These are phyloP conservation scores for Labia minor DNA, from an alignment of 2,888 invertebrate species.

Conservation along the genomic window DNA sequence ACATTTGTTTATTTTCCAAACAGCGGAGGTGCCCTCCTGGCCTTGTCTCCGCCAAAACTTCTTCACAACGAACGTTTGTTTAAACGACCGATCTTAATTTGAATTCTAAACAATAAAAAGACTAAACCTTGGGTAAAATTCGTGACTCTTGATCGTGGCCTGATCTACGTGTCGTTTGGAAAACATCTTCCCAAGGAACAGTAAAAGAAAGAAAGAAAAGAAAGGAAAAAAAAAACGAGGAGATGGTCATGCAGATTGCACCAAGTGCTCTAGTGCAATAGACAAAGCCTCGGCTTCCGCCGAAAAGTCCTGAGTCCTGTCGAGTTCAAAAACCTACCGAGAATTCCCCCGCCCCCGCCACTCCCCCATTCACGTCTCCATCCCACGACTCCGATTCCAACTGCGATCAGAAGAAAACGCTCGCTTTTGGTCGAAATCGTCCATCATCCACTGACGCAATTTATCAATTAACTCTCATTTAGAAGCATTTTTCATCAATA, in stretches of 20 bases:
- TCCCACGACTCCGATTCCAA: neutral
- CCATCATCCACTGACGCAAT: slow-evolving; percentile 4
- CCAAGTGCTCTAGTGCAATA: slow-evolving; percentile 6
- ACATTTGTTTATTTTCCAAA: neutral
- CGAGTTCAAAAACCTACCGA: slow-evolving; percentile 4
- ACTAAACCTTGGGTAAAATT: slow-evolving; percentile 13
- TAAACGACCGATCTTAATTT: slow-evolving; percentile 8
- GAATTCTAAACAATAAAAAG: slow-evolving; percentile 13
- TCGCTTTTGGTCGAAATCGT: neutral
- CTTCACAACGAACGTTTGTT: neutral
- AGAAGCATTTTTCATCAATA: neutral
- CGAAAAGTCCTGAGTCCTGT: neutral
- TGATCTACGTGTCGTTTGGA: neutral
- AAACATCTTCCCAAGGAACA: neutral
- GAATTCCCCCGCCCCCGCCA: neutral
- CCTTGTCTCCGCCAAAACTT: slow-evolving; percentile 13
- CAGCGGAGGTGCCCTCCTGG: neutral
- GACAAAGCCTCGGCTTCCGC: neutral
- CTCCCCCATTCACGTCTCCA: neutral
- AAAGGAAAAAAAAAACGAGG: neutral
- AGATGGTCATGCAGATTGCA: slow-evolving; percentile 13
- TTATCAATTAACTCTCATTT: neutral
- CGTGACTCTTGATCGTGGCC: neutral
- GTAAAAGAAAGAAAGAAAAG: too few relatives aligned
- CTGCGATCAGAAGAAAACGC: neutral